These are phyloP conservation scores for Chiridota heheva DNA, from an alignment of 35 echinoderm and acorn worm genomes.

Conservation along the genomic window DNA sequence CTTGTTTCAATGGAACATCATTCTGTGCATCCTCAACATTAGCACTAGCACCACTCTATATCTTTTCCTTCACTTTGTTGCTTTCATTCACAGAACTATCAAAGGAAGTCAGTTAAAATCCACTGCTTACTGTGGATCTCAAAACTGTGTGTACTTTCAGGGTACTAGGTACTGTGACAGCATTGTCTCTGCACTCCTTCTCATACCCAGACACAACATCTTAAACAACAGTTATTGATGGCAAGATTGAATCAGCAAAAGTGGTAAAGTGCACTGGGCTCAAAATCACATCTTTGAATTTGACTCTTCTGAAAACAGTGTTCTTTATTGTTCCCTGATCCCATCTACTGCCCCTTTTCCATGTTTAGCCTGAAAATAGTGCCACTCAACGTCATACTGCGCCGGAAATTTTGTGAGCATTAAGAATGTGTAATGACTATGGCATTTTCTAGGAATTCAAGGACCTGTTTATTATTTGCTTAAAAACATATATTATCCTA, in stretches of 20 bases:
- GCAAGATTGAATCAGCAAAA: slow-evolving; percentile 10
- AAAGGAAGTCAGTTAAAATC: slow-evolving; percentile 4
- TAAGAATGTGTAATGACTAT: neutral
- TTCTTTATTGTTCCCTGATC: neutral
- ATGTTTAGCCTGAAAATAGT: slow-evolving; percentile 5
- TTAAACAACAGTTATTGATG: neutral
- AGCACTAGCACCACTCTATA: too few species aligned
- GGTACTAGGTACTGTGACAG: neutral
- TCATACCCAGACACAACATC: neutral
- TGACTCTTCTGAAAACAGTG: neutral
- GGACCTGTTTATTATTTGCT: too few species aligned
- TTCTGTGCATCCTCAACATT: neutral
- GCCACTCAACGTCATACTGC: neutral
- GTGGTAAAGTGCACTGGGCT: too few species aligned
- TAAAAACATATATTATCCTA: too few species aligned
- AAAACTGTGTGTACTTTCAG: slow-evolving; percentile 11
- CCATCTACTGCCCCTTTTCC: slow-evolving; percentile 23
- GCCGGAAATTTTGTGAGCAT: neutral
- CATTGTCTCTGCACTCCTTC: neutral
- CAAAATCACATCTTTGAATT: neutral
- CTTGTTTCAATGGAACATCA: neutral
- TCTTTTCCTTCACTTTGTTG: too few species aligned
- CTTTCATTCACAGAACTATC: slow-evolving; percentile 7
- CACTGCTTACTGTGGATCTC: neutral
- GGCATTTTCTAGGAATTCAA: too few species aligned